These are phyloP conservation scores for Semnornis frantzii DNA, from an alignment of 2,113 vertebrate genomes.

Conservation along the genomic window DNA sequence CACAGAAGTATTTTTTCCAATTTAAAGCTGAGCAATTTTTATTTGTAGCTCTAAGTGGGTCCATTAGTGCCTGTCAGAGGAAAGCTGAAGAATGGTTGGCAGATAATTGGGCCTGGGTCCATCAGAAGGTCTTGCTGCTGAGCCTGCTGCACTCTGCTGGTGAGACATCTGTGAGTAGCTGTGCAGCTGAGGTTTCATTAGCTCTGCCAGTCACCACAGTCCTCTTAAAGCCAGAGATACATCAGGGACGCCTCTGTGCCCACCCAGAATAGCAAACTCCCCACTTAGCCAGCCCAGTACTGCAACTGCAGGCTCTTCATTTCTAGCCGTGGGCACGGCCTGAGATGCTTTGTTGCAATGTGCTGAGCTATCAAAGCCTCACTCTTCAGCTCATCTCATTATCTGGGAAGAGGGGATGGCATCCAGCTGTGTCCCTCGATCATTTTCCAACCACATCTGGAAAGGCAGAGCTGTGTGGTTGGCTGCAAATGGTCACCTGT, in stretches of 20 bases:
- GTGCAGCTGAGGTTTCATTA: conserved; percentile 25
- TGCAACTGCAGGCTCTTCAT: not conserved
- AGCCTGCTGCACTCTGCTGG: not conserved
- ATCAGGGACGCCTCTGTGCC: not conserved
- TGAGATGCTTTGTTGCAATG: not conserved
- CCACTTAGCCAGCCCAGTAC: not conserved
- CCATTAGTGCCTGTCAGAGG: conserved; percentile 27
- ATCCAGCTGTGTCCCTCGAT: not conserved
- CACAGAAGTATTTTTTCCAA: not conserved
- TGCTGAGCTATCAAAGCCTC: conserved; percentile 20
- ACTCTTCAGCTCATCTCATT: not conserved
- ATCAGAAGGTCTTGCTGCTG: conserved; percentile 1
- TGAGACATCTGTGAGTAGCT: conserved; percentile 13
- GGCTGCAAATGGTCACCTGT: not conserved
- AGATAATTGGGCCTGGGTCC: conserved; percentile 46
- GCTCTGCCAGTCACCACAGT: not conserved
- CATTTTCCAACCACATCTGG: conserved; percentile 19
- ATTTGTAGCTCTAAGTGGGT: conserved; percentile 18
- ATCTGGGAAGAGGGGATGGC: not conserved
- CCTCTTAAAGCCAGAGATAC: not conserved
- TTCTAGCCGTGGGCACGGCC: not conserved
- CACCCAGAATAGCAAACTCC: conserved; percentile 7
- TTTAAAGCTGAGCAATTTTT: conserved; percentile 15
- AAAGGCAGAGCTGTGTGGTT: not conserved
- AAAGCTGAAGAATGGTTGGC: conserved; percentile 23